Evolutionary conservation across 2,113 vertebrate species (phyloP).

Genomic region (Anas platyrhynchos): DNA sequence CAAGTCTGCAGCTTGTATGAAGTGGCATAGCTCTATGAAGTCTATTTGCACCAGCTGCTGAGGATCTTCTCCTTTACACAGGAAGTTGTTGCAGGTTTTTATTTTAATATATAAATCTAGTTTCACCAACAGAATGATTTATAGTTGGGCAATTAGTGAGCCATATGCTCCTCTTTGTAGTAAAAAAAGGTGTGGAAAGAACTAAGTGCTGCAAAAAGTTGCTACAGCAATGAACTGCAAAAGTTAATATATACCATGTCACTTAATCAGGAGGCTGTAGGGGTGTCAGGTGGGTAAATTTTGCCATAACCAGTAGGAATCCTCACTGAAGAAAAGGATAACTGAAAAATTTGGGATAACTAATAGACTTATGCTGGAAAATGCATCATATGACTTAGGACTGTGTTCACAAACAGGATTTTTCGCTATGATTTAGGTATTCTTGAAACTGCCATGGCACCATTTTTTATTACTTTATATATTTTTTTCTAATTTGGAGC

Average conservation of each 20-base stretch:
- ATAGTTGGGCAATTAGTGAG: slow-evolving; percentile 20
- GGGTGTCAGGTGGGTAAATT: background rate
- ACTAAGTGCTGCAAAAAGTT: background rate
- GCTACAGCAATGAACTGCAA: background rate
- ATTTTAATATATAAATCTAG: background rate
- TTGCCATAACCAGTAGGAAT: background rate
- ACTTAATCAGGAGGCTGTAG: background rate
- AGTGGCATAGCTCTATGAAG: background rate
- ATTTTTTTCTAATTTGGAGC: background rate
- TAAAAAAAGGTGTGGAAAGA: slow-evolving; percentile 30
- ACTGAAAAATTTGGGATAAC: background rate
- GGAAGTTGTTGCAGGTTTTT: background rate
- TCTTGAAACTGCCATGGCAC: background rate
- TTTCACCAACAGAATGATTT: background rate
- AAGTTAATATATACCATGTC: background rate
- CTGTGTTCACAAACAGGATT: background rate
- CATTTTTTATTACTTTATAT: background rate
- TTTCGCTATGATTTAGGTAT: background rate
- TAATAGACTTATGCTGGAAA: background rate
- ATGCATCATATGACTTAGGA: background rate
- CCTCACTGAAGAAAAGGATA: background rate
- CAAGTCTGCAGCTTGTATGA: background rate
- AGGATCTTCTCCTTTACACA: background rate
- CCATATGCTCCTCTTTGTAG: slow-evolving; percentile 1
- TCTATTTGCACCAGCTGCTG: background rate